phyloP scores from a whole-genome alignment of 2,113 vertebrate species.

The Vidua macroura region DNA sequence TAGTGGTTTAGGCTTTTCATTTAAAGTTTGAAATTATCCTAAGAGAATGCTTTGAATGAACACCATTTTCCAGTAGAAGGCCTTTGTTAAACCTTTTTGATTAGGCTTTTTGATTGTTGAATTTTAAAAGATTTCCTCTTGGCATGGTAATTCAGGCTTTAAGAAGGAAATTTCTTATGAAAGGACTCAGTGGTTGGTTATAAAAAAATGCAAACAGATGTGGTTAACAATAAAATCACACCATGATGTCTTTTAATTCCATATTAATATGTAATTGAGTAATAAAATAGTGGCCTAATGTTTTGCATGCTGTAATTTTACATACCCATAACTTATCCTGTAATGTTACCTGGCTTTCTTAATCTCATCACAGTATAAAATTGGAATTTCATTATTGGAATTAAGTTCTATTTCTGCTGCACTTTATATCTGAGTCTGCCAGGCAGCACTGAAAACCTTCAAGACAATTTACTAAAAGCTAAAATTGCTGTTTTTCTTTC shows the following conservation, averaged over 20 bases:
- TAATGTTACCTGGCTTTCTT: slow-evolving; percentile 12
- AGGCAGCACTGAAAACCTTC: background rate
- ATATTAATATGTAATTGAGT: slow-evolving; percentile 58
- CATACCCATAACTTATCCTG: background rate
- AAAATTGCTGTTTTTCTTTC: background rate
- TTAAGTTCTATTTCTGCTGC: background rate
- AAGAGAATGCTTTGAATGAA: background rate
- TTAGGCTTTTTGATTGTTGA: background rate
- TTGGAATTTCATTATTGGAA: slow-evolving; percentile 8
- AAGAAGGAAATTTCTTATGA: slow-evolving; percentile 21
- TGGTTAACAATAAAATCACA: slow-evolving; percentile 33
- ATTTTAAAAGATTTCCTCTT: slow-evolving; percentile 10
- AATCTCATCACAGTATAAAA: slow-evolving; percentile 24
- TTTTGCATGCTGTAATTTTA: slow-evolving; percentile 22
- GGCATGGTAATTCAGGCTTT: slow-evolving; percentile 3
- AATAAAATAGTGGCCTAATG: slow-evolving; percentile 33
- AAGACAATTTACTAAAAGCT: background rate
- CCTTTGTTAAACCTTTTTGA: background rate
- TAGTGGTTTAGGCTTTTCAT: background rate
- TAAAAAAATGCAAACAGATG: slow-evolving; percentile 54
- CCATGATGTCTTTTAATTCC: slow-evolving; percentile 39
- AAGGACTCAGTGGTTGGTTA: background rate
- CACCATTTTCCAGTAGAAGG: background rate
- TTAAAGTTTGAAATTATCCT: background rate
- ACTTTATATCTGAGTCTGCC: background rate